Evolutionary conservation across 2,797 vertebrate species (phyloP).

Genomic region (Fistularia tabacaria): DNA sequence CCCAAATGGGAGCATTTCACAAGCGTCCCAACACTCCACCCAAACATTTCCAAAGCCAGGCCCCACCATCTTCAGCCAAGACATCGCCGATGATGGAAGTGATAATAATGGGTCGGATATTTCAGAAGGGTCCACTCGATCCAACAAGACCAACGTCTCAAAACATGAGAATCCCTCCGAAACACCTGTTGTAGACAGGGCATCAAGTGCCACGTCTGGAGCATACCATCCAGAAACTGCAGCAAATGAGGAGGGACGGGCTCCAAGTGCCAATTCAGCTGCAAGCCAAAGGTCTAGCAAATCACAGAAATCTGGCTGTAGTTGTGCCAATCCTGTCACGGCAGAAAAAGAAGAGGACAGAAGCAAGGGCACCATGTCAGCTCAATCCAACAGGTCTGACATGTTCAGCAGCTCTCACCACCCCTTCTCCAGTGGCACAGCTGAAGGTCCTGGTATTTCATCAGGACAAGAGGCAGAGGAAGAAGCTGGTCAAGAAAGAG

Average conservation of each 20-base stretch:
- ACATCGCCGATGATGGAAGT: slow-evolving; percentile 14
- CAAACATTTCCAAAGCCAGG: slow-evolving; percentile 13
- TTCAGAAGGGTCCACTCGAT: slow-evolving; percentile 42
- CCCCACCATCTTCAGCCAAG: slow-evolving; percentile 9
- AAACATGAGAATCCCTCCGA: slow-evolving; percentile 34
- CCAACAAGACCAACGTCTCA: slow-evolving; percentile 59
- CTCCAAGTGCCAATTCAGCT: slow-evolving; percentile 20
- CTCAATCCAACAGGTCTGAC: slow-evolving; percentile 36
- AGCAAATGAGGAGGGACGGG: slow-evolving; percentile 26
- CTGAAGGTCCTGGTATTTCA: slow-evolving; percentile 20
- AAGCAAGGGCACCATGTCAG: slow-evolving; percentile 37
- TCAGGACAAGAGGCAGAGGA: slow-evolving; percentile 30
- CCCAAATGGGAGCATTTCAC: slow-evolving; percentile 37
- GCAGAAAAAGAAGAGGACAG: slow-evolving; percentile 26
- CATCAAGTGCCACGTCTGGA: slow-evolving; percentile 33
- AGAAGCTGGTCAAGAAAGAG: slow-evolving; percentile 27
- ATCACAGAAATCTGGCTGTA: slow-evolving; percentile 39
- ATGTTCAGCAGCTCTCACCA: slow-evolving; percentile 41
- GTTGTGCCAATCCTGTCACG: slow-evolving; percentile 1
- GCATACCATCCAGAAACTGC: slow-evolving; percentile 14
- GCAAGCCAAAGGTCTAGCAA: slow-evolving; percentile 37
- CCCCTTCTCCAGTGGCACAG: slow-evolving; percentile 42
- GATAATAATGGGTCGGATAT: slow-evolving; percentile 23
- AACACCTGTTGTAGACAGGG: slow-evolving; percentile 30
- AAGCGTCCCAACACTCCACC: slow-evolving; percentile 23